phyloP scores from a whole-genome alignment of 2,113 vertebrate genomes.

The Myanophis thanlyinensis region DNA sequence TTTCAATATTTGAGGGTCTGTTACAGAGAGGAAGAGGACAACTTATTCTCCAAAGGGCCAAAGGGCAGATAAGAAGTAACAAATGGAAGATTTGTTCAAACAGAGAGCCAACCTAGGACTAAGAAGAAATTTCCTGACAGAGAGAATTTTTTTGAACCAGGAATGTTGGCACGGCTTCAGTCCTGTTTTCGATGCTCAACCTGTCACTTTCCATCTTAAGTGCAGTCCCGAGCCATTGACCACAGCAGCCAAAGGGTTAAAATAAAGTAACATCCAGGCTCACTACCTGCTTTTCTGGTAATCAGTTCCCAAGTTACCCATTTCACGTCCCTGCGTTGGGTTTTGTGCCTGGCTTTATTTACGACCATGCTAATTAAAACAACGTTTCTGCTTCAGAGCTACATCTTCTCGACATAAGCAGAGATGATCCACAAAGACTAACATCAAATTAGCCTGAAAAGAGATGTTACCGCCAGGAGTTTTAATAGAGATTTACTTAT shows the following conservation, averaged over 20 bases:
- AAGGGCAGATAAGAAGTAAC: too few species aligned
- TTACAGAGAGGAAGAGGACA: too few species aligned
- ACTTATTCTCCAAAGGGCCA: too few species aligned
- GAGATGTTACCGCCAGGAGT: not conserved
- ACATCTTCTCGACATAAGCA: constrained; percentile 12
- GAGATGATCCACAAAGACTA: not conserved
- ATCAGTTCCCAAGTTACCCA: not conserved
- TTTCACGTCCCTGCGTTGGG: not conserved
- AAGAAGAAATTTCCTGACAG: not conserved
- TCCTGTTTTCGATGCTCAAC: not conserved
- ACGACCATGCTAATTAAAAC: not conserved
- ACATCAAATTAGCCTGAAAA: constrained; percentile 6
- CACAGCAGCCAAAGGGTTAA: not conserved
- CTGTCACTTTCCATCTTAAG: not conserved
- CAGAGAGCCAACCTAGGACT: not conserved
- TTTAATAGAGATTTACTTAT: constrained; percentile 33
- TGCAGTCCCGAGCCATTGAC: not conserved
- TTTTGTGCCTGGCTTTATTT: not conserved
- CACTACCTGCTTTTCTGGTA: not conserved
- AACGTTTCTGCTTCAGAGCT: not conserved
- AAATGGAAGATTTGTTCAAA: not conserved
- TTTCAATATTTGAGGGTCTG: too few species aligned
- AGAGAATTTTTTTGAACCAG: not conserved
- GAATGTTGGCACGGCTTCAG: not conserved
- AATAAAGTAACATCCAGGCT: not conserved